phyloP scores from a whole-genome alignment of 2,797 vertebrate genomes.

The Leptatherina wallacei region DNA sequence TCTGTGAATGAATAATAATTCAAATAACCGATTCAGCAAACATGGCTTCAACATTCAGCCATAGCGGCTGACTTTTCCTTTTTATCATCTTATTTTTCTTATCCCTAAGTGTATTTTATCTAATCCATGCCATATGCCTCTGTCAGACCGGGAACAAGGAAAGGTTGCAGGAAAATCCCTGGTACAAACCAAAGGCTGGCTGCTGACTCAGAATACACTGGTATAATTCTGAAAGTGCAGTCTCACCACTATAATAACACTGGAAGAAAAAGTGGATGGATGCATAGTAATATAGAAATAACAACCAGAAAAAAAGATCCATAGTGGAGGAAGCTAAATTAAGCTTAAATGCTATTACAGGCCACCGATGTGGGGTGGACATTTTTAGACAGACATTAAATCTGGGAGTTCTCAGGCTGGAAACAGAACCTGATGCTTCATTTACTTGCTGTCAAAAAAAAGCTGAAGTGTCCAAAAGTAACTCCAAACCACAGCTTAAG shows the following conservation, averaged over 20 bases:
- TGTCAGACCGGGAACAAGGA: conserved; percentile 48
- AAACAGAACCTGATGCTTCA: conserved; percentile 14
- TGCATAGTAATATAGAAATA: not conserved
- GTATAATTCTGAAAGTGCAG: conserved; percentile 49
- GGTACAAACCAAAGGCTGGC: conserved; percentile 51
- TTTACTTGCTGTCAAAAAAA: conserved; percentile 12
- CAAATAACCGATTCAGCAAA: conserved; percentile 2
- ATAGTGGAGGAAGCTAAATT: not conserved
- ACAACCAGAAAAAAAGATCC: not conserved
- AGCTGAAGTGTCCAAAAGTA: conserved; percentile 1
- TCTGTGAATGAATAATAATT: not conserved
- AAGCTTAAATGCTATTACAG: not conserved
- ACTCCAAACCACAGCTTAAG: conserved; percentile 18
- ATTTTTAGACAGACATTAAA: conserved; percentile 1
- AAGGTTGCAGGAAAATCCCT: conserved; percentile 64
- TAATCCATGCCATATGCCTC: conserved; percentile 62
- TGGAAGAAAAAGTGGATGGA: conserved; percentile 4
- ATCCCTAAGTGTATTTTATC: conserved; percentile 38
- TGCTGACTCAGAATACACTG: conserved; percentile 61
- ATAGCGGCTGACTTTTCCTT: too few species aligned
- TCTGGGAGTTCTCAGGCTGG: conserved; percentile 1
- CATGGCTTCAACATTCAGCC: conserved; percentile 9
- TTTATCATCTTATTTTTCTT: conserved; percentile 5
- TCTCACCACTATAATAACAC: conserved; percentile 33
- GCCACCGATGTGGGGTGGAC: not conserved